Percentiles rank a stretch among this genome's conserved stretches.
phyloP scores from a whole-genome alignment of 2,113 vertebrate genomes.

The Equus przewalskii region DNA sequence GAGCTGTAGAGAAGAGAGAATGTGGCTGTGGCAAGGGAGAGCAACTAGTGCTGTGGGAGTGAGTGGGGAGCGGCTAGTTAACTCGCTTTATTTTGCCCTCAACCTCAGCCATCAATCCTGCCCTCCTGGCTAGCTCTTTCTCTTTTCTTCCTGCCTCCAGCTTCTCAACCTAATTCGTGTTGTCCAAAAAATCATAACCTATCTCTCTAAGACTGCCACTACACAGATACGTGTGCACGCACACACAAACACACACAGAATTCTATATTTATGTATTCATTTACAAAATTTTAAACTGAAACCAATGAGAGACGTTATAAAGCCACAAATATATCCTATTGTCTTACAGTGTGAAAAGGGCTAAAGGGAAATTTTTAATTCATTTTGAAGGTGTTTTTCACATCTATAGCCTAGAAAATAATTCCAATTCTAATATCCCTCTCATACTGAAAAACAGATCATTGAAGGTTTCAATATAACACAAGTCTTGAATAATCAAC shows the following conservation, averaged over 20 bases:
- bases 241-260: neutral
- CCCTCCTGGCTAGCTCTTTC: neutral
- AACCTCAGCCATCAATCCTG: neutral
- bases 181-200: neutral
- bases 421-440: conserved; percentile 22
- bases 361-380: conserved; percentile 34
- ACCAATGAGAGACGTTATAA: neutral
- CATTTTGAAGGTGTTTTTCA: neutral
- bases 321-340: conserved; percentile 14
- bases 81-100: neutral
- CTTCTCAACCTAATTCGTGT: neutral
- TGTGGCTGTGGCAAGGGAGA: neutral
- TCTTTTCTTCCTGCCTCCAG: neutral
- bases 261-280: neutral
- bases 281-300: neutral
- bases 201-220: neutral
- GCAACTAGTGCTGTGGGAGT: neutral
- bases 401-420: neutral
- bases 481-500: conserved; percentile 3
- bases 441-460: conserved; percentile 26
- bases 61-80: neutral
- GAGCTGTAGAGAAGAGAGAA: neutral
- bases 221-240: neutral
- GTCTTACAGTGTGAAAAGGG: neutral
- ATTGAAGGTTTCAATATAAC: neutral